A percentile compares a stretch with the other conserved stretches of the same genome.
Evolutionary conservation across 2,113 vertebrate genomes (phyloP).

Genomic region (Oryzias curvinotus): DNA sequence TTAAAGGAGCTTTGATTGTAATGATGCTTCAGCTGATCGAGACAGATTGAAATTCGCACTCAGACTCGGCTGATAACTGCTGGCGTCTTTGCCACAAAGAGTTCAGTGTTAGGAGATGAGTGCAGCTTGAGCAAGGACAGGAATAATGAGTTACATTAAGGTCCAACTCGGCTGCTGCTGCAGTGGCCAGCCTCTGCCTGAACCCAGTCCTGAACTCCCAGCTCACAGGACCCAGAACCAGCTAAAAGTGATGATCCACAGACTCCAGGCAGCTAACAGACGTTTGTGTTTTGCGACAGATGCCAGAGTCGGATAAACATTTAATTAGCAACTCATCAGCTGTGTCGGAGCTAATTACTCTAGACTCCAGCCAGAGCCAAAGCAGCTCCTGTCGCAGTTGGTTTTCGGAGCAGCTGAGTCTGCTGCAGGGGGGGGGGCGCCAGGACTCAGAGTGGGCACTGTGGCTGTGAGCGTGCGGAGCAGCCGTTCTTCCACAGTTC

Average conservation of each 20-base stretch:
- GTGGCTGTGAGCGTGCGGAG: constrained; percentile 21
- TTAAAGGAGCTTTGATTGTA: too few species aligned
- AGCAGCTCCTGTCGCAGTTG: constrained; percentile 31
- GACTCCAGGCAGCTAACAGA: constrained; percentile 61
- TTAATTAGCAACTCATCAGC: constrained; percentile 73
- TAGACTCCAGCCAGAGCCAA: constrained; percentile 43
- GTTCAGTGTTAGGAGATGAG: too few species aligned
- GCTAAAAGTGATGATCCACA: constrained; percentile 64
- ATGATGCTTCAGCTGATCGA: too few species aligned
- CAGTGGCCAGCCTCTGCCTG: constrained; percentile 10
- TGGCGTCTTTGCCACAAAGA: too few species aligned
- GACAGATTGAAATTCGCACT: too few species aligned
- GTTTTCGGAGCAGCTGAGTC: constrained; percentile 39
- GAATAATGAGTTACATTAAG: too few species aligned
- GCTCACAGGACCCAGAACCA: constrained; percentile 48
- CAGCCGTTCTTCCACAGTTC: constrained; percentile 4
- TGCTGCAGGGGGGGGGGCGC: constrained; percentile 7
- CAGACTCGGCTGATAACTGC: too few species aligned
- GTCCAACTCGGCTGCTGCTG: too few species aligned
- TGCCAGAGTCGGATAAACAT: constrained; percentile 74
- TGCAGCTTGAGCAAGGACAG: too few species aligned
- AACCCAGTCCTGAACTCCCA: constrained; percentile 39
- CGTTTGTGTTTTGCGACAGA: constrained; percentile 70
- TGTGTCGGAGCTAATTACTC: constrained; percentile 69
- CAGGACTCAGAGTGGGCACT: constrained; percentile 8